Conservation (phyloP, 2,888 invertebrate species). For the Andrena bicolor region DNA sequence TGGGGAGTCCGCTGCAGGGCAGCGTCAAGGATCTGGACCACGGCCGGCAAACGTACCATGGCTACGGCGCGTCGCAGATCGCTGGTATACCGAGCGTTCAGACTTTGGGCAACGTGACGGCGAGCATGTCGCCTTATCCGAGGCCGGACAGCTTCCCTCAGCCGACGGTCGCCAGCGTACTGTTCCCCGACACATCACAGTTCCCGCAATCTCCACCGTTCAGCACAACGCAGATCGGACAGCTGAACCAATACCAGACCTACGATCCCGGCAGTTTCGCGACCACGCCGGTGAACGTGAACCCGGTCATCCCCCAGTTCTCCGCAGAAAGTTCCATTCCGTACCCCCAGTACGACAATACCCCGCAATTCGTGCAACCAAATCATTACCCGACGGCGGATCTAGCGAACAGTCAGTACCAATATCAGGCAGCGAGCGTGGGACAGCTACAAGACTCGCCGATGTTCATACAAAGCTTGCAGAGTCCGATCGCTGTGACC, state of each 20-base stretch:
- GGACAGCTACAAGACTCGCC: conserved; percentile 79
- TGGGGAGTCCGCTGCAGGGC: conserved; percentile 61
- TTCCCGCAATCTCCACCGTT: conserved; percentile 78
- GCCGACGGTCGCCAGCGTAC: conserved; percentile 73
- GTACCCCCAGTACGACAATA: conserved; percentile 78
- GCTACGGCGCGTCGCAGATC: conserved; percentile 73
- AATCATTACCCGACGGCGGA: conserved; percentile 77
- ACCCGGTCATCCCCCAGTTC: conserved; percentile 77
- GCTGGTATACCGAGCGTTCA: conserved; percentile 72
- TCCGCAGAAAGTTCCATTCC: conserved; percentile 77
- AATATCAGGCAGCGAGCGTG: conserved; percentile 73
- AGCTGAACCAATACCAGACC: conserved; percentile 77
- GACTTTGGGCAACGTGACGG: conserved; percentile 71
- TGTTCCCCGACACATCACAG: conserved; percentile 77
- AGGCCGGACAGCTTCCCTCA: conserved; percentile 77
- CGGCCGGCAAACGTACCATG: conserved; percentile 71
- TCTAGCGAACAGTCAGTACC: conserved; percentile 75
- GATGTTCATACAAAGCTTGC: conserved; percentile 78
- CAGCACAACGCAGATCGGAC: conserved; percentile 73
- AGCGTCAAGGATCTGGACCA: conserved; percentile 73
- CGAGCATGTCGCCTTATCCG: conserved; percentile 76
- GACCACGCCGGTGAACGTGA: conserved; percentile 76
- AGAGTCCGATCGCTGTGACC: conserved; percentile 77
- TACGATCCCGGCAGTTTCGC: conserved; percentile 77
- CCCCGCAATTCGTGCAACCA: conserved; percentile 78